phyloP scores from a whole-genome alignment of 2,888 invertebrate genomes.

The Drosophila picticornis region DNA sequence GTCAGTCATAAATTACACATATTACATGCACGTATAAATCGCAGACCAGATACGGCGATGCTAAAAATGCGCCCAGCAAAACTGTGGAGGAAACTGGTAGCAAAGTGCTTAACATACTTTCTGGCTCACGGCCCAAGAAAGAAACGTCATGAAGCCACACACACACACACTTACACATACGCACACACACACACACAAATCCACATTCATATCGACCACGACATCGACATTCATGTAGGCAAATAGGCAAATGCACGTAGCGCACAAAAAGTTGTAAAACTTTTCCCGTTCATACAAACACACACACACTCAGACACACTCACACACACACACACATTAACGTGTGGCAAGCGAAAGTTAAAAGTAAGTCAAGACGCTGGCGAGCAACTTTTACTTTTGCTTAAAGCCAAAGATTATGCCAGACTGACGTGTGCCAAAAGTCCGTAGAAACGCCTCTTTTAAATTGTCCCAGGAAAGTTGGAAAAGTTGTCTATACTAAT shows the following conservation, averaged over 20 bases:
- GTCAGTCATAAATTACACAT: conserved; percentile 79
- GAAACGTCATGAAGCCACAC: conserved; percentile 19
- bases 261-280: conserved; percentile 66
- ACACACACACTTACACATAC: conserved; percentile 31
- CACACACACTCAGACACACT: conserved; percentile 5
- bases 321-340: not conserved
- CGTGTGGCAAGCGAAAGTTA: conserved; percentile 58
- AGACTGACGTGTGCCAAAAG: conserved; percentile 41
- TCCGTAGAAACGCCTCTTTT: conserved; percentile 6
- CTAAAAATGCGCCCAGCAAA: conserved; percentile 52
- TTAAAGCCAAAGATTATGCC: conserved; percentile 61
- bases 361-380: conserved; percentile 73
- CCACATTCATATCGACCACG: conserved; percentile 30
- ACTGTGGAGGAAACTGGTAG: conserved; percentile 55
- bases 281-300: conserved; percentile 40
- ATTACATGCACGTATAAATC: conserved; percentile 81
- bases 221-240: conserved; percentile 55
- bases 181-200: conserved; percentile 26
- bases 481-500: conserved; percentile 38
- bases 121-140: conserved; percentile 53
- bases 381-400: conserved; percentile 67
- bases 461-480: conserved; percentile 26
- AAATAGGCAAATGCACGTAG: conserved; percentile 72
- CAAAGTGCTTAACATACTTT: conserved; percentile 79
- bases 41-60: conserved; percentile 61